Evolutionary conservation across 1,140 invertebrate species (phyloP), one percentile per base, ranked within the genome.

Genomic region (Physella acuta): DNA sequence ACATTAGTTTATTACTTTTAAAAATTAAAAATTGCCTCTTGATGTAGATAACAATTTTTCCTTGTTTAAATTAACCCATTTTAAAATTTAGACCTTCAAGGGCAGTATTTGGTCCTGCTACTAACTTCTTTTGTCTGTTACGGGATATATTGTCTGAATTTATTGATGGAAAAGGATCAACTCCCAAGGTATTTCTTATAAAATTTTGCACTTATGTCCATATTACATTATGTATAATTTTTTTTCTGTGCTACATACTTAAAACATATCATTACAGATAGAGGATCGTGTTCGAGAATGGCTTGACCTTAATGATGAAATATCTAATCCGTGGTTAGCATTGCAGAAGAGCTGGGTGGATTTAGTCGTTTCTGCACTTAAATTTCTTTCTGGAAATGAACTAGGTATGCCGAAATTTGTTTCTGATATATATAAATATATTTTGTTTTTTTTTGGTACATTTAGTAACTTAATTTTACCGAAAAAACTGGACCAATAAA

Each of bases 321-420:
- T 91, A 1, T 85, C 93, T 1, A 94, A 94, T 80, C 90, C 92
- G 67, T 97, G 94, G 94, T 90, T 82, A 30, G 86, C 89, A 34
- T 87, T 88, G 33, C 81, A 85, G 8, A 87, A 90, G 56, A 92
- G 92, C 73, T 96, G 94, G 93, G 88, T 91, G 24, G 88, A 89
- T 3, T 87, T 92, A 69, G 87, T 97, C 24, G 88, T 90, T 39
- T 90, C 92, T 5, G 93, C 93, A 2, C 86, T 97, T 16, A 91
- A 92, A 70, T 97, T 96, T 82, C 85, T 97, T 24, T 91, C 93
- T 24, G 94, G 94, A 2, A 93, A 95, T 80, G 90, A 91, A 74
- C 87, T 90, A 70, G 91, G 88, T 89, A 77, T 78, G 76, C 70
- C 37, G n/a, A n/a, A n/a, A n/a, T n/a, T n/a, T n/a, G n/a, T n/a